Base-by-base conservation (phyloP, 2,797 vertebrate species). In the Sebastes kiyomatsui region DNA sequence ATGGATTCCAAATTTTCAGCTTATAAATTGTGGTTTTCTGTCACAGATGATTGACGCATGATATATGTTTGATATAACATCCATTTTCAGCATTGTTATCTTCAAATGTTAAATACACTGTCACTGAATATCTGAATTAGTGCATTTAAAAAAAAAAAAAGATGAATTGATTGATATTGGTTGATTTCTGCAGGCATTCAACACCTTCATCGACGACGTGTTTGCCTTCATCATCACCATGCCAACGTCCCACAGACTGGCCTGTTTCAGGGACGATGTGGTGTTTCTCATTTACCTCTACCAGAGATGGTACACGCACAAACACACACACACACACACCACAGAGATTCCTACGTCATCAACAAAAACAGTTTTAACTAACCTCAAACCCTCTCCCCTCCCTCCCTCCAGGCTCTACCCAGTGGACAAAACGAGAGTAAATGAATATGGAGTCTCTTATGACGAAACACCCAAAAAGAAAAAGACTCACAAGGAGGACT, bases 141-240 rank as follows among this genome's bases (percentile, higher is more conserved):
- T 67, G 1, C 4, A 4, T 71, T 16, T 30, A 1, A 4, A 25
- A 10, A 6, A 4, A 25, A 10, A 4, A 16, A 28, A 27, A 4
- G 25, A 12, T 35, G 28, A 32, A 74, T 23, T 27, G 11, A 77
- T 46, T 58, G 6, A 14, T 55, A 59, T 54, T 61, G 14, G 22
- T 79, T 75, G 8, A 62, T 72, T 46, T 9, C 72, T 55, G 1
- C 90, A 99, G 99, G 99, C 99, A 0, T 99, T 99, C 94, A 99
- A 99, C 75, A 99, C 99, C 33, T 99, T 99, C 92, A 99, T 99
- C 49, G 99, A 99, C n/a, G 99, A 99, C 18, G 96, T 99, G 82
- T 99, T 99, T 58, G 99, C 98, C 85, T 99, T 99, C 95, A 96
- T 99, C 95, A 99, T 99, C 95, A 99, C 98, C 86, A 99, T 99